A percentile compares a stretch with the other conserved stretches of the same genome.
These are phyloP conservation scores for Sinhomidia bicolor DNA, from an alignment of 2,888 invertebrate species.

Conservation along the genomic window DNA sequence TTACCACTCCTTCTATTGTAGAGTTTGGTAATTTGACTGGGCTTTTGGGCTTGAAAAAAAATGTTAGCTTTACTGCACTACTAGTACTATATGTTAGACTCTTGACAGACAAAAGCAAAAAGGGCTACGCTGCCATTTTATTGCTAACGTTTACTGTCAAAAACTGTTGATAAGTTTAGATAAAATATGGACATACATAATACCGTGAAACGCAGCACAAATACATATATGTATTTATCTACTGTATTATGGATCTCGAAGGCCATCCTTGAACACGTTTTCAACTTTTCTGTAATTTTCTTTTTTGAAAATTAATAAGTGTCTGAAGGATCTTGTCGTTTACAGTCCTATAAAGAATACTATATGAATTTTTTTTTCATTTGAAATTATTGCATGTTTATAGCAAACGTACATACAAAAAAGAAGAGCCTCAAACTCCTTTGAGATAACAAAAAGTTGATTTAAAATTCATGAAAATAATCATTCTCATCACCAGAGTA, in stretches of 20 bases:
- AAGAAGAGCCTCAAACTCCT: neutral
- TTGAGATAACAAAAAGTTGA: constrained; percentile 5
- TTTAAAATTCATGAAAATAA: constrained; percentile 43
- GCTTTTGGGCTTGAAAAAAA: too few relatives aligned
- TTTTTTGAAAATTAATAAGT: neutral
- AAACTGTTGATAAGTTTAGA: too few relatives aligned
- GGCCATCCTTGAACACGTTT: neutral
- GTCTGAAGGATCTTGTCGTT: neutral
- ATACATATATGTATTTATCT: neutral
- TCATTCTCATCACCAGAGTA: neutral
- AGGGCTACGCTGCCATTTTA: too few relatives aligned
- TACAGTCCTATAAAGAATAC: neutral
- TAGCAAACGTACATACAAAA: neutral
- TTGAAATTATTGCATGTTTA: neutral
- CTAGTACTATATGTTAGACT: too few relatives aligned
- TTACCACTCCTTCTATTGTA: too few relatives aligned
- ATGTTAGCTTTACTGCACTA: too few relatives aligned
- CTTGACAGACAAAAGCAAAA: too few relatives aligned
- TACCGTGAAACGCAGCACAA: neutral
- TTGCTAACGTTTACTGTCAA: too few relatives aligned
- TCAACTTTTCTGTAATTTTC: neutral
- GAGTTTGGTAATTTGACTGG: too few relatives aligned
- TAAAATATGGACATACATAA: neutral
- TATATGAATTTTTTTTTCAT: neutral
- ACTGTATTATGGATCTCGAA: neutral